A percentile compares a stretch with the other conserved stretches of the same genome.
phyloP scores from a whole-genome alignment of 1,140 invertebrate genomes.

The Zaprionus davidi region DNA sequence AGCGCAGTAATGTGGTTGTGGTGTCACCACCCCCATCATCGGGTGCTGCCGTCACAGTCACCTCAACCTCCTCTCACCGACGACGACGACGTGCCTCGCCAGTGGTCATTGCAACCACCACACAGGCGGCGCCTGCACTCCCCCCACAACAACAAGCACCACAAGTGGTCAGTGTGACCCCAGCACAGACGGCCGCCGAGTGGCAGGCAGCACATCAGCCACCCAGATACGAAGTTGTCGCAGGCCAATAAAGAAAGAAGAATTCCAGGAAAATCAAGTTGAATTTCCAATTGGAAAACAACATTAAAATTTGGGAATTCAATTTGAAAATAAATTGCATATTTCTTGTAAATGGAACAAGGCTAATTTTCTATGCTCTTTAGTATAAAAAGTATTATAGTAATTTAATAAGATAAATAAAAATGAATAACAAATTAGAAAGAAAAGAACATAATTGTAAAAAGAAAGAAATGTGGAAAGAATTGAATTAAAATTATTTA shows the following conservation, averaged over 20 bases:
- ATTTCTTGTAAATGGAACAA: background rate
- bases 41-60: slow-evolving; percentile 24
- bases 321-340: background rate
- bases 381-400: background rate
- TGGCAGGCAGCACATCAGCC: slow-evolving; percentile 47
- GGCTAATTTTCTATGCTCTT: background rate
- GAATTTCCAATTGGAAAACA: background rate
- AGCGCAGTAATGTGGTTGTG: slow-evolving; percentile 49
- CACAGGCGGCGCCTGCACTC: slow-evolving; percentile 7
- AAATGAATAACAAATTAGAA: background rate
- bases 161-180: slow-evolving; percentile 33
- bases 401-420: background rate
- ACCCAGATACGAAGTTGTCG: slow-evolving; percentile 47
- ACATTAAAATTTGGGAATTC: background rate
- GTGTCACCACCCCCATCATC: slow-evolving; percentile 31
- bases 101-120: slow-evolving; percentile 30
- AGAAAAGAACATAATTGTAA: background rate
- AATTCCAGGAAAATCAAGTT: background rate
- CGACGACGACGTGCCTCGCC: slow-evolving; percentile 14
- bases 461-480: background rate
- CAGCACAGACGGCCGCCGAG: slow-evolving; percentile 29
- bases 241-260: slow-evolving; percentile 13
- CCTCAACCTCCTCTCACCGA: background rate
- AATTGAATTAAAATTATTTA: background rate
- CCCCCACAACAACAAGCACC: background rate